Base-by-base conservation (phyloP, 2,113 vertebrate species). In the Neodontobutis hainanensis region DNA sequence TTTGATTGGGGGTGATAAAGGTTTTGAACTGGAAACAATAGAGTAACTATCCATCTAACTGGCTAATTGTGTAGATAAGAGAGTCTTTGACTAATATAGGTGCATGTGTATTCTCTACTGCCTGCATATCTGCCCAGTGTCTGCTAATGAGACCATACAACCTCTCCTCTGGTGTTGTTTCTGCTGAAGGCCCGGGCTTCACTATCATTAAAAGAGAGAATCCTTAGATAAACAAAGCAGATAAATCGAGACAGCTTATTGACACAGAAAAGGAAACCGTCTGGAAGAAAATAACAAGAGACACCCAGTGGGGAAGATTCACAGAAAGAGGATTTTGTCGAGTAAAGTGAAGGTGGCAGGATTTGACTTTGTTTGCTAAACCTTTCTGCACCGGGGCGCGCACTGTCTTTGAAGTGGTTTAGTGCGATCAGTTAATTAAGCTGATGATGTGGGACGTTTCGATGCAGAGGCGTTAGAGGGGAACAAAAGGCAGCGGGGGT, bases 401-500 rank as follows among this genome's bases (percentile, higher is more conserved):
- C 10, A 62, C 70, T 73, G 35, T 14, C 70, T 78, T 88, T 80
- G 80, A 90, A 74, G 78, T 68, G 63, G 11, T 2, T 78, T 59
- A 35, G 53, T 61, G 32, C 57, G 15, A 65, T 87, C 82, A 40
- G 81, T 80, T 85, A 79, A 87, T 88, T 78, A 85, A 77, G 75
- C 77, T 68, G 86, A 78, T 85, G 79, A 87, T 77, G 84, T 68
- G 76, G 75, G 66, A 59, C 32, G 58, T 65, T 69, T 85, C 84
- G 69, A 53, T 74, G 77, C 58, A 0, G 75, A 63, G 79, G 84
- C 46, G 61, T 84, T 70, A 38, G 71, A 68, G 67, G 65, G 51
- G 79, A 80, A 88, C 77, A 88, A 87, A 88, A 85, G 77, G 73
- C 82, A 67, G 75, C 61, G 4, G 75, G 19, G 85, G 68, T 84